Evolutionary conservation across 2,797 vertebrate genomes (phyloP).

Genomic region (Etheostoma nigrum): DNA sequence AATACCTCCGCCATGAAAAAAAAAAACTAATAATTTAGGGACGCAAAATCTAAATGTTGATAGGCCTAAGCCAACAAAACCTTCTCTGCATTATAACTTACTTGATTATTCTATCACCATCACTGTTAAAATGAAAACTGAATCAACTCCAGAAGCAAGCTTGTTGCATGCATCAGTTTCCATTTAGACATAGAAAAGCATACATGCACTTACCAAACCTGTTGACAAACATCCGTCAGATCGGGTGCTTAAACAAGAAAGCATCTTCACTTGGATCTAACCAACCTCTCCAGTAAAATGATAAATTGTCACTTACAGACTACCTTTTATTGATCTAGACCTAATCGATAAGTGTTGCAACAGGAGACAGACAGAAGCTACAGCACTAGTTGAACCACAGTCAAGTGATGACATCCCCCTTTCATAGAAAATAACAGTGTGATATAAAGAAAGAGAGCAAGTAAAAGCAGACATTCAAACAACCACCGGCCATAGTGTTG

Average conservation of each 20-base stretch:
- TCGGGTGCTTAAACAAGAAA: slow-evolving; percentile 1
- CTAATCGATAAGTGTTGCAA: slow-evolving; percentile 23
- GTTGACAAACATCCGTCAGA: slow-evolving; percentile 14
- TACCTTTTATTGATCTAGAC: background rate
- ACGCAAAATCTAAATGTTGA: slow-evolving; percentile 13
- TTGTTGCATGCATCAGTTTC: slow-evolving; percentile 38
- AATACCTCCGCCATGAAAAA: slow-evolving; percentile 7
- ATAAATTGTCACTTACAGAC: slow-evolving; percentile 29
- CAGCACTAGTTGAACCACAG: slow-evolving; percentile 48
- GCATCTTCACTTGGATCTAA: slow-evolving; percentile 5
- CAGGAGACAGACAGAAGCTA: slow-evolving; percentile 42
- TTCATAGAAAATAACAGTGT: slow-evolving; percentile 55
- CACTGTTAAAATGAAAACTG: background rate
- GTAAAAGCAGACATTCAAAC: slow-evolving; percentile 74
- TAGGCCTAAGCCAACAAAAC: slow-evolving; percentile 11
- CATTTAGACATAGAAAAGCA: slow-evolving; percentile 28
- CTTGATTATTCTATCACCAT: slow-evolving; percentile 2
- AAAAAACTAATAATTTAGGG: slow-evolving; percentile 21
- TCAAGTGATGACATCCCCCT: slow-evolving; percentile 35
- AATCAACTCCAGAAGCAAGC: slow-evolving; percentile 25
- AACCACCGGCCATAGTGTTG: slow-evolving; percentile 63
- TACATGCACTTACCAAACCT: slow-evolving; percentile 32
- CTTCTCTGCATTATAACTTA: slow-evolving; percentile 10
- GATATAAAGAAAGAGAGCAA: slow-evolving; percentile 41
- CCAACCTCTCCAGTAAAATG: background rate